A percentile compares a stretch with the other conserved stretches of the same genome.
Conservation (phyloP, 2,113 vertebrate species). For the Microcebus ravelobensis region DNA sequence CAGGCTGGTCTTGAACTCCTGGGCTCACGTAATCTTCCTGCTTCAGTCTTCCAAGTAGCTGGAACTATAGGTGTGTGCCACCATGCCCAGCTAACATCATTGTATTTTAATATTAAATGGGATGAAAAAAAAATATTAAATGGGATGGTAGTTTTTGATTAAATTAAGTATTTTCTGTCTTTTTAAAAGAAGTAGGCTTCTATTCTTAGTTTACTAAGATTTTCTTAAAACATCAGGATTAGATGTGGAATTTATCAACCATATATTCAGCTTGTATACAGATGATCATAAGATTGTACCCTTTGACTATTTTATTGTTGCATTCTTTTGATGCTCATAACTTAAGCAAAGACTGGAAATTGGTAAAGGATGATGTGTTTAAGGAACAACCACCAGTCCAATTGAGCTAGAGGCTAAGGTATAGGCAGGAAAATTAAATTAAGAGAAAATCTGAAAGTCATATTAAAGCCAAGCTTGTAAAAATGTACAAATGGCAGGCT, state of each 20-base stretch:
- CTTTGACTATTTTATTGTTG: background rate
- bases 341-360: background rate
- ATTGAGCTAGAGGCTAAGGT: background rate
- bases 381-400: background rate
- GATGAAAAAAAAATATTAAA: background rate
- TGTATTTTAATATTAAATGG: background rate
- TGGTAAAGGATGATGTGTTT: background rate
- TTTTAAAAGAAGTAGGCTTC: constrained; percentile 7
- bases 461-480: background rate
- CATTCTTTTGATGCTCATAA: background rate
- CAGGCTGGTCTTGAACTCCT: background rate
- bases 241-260: background rate
- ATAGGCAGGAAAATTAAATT: background rate
- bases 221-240: constrained; percentile 25
- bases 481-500: background rate
- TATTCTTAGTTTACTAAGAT: constrained; percentile 1
- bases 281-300: constrained; percentile 17
- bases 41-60: background rate
- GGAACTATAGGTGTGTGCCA: background rate
- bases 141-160: background rate
- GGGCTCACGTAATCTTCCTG: background rate
- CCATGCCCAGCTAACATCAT: background rate
- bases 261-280: background rate
- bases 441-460: background rate
- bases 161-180: background rate